A percentile compares a stretch with the other conserved stretches of the same genome.
These are phyloP conservation scores for Drosophila pandora DNA, from an alignment of 1,140 invertebrate species.

Conservation along the genomic window DNA sequence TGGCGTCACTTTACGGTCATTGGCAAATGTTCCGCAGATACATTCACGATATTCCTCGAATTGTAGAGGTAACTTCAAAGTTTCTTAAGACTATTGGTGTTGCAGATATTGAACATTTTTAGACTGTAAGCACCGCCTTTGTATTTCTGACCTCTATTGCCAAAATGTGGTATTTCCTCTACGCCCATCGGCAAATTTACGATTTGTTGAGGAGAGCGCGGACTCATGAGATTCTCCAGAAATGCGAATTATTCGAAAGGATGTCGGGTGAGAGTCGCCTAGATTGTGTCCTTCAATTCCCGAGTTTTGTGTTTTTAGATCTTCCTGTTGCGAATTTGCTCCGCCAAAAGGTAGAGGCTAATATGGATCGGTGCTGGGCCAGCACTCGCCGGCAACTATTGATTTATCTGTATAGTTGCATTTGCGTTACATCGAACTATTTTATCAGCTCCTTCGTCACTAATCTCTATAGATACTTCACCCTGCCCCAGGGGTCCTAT, in stretches of 20 bases:
- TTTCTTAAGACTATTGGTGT: background rate
- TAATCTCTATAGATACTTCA: constrained; percentile 50
- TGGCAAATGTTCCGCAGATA: constrained; percentile 54
- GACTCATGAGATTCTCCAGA: constrained; percentile 53
- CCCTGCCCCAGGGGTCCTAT: constrained; percentile 22
- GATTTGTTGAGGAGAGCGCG: constrained; percentile 46
- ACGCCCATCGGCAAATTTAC: constrained; percentile 53
- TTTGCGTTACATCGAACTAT: constrained; percentile 55
- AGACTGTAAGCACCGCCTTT: constrained; percentile 63
- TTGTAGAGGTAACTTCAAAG: constrained; percentile 41
- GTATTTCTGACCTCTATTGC: constrained; percentile 61
- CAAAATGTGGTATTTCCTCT: constrained; percentile 69
- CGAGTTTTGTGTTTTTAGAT: constrained; percentile 35
- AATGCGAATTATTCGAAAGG: constrained; percentile 63
- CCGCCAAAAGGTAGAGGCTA: constrained; percentile 43
- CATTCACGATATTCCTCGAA: constrained; percentile 54
- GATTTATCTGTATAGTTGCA: constrained; percentile 55
- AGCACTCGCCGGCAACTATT: constrained; percentile 64
- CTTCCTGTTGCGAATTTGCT: constrained; percentile 37
- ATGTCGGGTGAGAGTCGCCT: constrained; percentile 32
- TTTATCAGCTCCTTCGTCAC: constrained; percentile 49
- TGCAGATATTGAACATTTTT: too few species aligned
- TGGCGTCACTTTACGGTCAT: constrained; percentile 68
- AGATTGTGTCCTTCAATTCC: background rate
- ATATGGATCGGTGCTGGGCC: constrained; percentile 56